Conservation (phyloP, 2,113 vertebrate genomes). For the Ammodytes dubius region DNA sequence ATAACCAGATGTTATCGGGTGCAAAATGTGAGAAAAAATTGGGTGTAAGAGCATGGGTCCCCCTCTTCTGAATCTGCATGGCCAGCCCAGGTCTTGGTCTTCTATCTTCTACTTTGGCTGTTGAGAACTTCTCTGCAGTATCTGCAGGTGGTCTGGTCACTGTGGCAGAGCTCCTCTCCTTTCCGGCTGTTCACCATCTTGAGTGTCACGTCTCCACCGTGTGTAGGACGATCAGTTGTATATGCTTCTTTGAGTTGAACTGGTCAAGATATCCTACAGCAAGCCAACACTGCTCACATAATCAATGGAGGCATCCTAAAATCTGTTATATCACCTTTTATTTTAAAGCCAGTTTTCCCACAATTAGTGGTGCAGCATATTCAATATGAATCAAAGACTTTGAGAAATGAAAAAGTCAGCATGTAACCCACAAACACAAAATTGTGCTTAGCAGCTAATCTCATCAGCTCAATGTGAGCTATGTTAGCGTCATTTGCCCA, state of each 20-base stretch:
- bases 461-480: slow-evolving; percentile 51
- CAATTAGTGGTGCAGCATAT: slow-evolving; percentile 62
- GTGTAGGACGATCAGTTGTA: slow-evolving; percentile 32
- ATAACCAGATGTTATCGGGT: slow-evolving; percentile 42
- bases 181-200: slow-evolving; percentile 19
- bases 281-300: slow-evolving; percentile 79
- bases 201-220: slow-evolving; percentile 24
- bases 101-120: slow-evolving; percentile 35
- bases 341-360: slow-evolving; percentile 79
- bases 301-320: slow-evolving; percentile 81
- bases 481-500: slow-evolving; percentile 16
- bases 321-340: slow-evolving; percentile 82
- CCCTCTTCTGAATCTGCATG: slow-evolving; percentile 21
- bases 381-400: slow-evolving; percentile 64
- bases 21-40: slow-evolving; percentile 42
- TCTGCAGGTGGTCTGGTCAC: slow-evolving; percentile 50
- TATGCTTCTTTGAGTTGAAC: slow-evolving; percentile 36
- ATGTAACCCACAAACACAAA: slow-evolving; percentile 42
- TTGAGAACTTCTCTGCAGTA: slow-evolving; percentile 33
- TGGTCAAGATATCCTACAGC: slow-evolving; percentile 64
- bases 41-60: not conserved
- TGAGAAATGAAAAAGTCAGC: slow-evolving; percentile 17
- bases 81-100: slow-evolving; percentile 36
- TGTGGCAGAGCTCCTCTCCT: not conserved
- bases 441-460: slow-evolving; percentile 24